Conservation (phyloP, 2,797 vertebrate genomes). For the Clarias fuscus region DNA sequence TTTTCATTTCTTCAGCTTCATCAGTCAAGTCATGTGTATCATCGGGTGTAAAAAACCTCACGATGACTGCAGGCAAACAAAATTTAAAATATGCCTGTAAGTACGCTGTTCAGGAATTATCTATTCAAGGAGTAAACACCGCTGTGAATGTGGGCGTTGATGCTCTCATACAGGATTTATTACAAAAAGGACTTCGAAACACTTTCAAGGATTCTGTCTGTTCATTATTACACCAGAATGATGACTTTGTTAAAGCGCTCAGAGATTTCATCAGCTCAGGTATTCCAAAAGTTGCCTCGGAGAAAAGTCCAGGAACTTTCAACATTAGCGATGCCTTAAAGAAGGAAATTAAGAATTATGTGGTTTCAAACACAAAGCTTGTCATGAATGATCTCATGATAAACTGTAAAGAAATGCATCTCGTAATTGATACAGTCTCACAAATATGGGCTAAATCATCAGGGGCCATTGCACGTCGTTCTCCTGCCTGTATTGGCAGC, state of each 20-base stretch:
- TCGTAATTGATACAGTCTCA: conserved; percentile 17
- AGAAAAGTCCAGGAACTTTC: not conserved
- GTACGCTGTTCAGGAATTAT: conserved; percentile 34
- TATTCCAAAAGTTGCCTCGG: conserved; percentile 9
- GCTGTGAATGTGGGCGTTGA: not conserved
- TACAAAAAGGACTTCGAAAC: not conserved
- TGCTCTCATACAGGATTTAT: not conserved
- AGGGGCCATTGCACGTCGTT: not conserved
- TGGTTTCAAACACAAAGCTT: not conserved
- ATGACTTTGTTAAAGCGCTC: not conserved
- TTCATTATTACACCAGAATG: conserved; percentile 19
- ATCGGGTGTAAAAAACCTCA: not conserved
- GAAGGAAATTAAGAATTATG: not conserved
- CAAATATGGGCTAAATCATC: conserved; percentile 9
- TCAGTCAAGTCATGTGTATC: no score
- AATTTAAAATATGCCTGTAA: conserved; percentile 20
- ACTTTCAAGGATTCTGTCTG: conserved; percentile 1
- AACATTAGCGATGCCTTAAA: conserved; percentile 24
- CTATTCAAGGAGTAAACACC: conserved; percentile 1
- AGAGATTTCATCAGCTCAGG: not conserved
- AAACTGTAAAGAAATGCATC: conserved; percentile 1
- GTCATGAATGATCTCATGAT: not conserved
- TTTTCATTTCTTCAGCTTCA: no score
- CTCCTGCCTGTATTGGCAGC: no score
- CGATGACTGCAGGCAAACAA: not conserved